Percentiles rank a stretch among this genome's conserved stretches.
phyloP scores from a whole-genome alignment of 1,140 invertebrate species.

The Ylistrum balloti region DNA sequence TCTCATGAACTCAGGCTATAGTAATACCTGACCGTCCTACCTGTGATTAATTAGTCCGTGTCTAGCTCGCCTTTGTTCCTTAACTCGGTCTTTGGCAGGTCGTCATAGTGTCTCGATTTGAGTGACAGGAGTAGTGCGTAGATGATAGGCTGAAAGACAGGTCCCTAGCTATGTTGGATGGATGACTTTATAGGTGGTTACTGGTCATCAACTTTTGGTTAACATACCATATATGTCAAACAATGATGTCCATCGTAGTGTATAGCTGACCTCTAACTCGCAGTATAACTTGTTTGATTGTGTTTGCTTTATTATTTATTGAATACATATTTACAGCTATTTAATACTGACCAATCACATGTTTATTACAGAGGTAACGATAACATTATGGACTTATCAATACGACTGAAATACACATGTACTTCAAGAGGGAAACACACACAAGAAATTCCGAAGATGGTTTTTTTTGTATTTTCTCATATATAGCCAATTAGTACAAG shows the following conservation, averaged over 20 bases:
- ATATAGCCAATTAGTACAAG: too few relatives aligned
- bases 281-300: background rate
- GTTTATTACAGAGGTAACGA: background rate
- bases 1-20: slow-evolving; percentile 18
- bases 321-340: background rate
- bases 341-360: slow-evolving; percentile 18
- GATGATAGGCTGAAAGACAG: slow-evolving; percentile 37
- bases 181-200: slow-evolving; percentile 33
- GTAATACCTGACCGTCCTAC: background rate
- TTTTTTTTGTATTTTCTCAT: too few relatives aligned
- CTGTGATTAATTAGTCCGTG: slow-evolving; percentile 31
- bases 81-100: background rate
- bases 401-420: background rate
- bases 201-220: slow-evolving; percentile 28
- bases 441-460: too few relatives aligned
- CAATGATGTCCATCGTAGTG: background rate
- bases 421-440: background rate
- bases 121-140: background rate
- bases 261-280: slow-evolving; percentile 5
- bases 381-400: background rate
- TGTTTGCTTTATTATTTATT: slow-evolving; percentile 40
- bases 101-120: slow-evolving; percentile 2
- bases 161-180: background rate
- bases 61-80: slow-evolving; percentile 10
- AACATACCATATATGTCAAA: slow-evolving; percentile 17